phyloP scores from a whole-genome alignment of 2,113 vertebrate genomes.

The Coryphaenoides rupestris region DNA sequence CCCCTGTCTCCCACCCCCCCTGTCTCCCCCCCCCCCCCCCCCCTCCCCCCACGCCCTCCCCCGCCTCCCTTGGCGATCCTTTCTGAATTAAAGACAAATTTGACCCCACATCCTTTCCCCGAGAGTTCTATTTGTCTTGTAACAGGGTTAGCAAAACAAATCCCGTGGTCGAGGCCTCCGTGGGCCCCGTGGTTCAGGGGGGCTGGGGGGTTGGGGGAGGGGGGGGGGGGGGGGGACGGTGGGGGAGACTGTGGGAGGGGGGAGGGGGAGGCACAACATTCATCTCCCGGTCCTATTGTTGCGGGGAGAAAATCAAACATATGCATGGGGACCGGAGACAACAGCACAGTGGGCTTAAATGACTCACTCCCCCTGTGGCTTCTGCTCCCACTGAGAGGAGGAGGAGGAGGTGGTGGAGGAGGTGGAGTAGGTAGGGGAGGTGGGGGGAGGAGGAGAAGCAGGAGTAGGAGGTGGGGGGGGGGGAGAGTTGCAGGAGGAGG shows the following conservation, averaged over 20 bases:
- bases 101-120: constrained; percentile 43
- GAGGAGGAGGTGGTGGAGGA: constrained; percentile 35
- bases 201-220: background rate
- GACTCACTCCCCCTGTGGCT: constrained; percentile 33
- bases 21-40: too few relatives aligned
- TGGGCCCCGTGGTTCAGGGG: constrained; percentile 35
- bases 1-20: too few relatives aligned
- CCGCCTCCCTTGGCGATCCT: constrained; percentile 30
- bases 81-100: constrained; percentile 63
- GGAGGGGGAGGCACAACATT: constrained; percentile 18
- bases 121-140: constrained; percentile 58
- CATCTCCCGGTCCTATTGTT: constrained; percentile 54
- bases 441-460: too few relatives aligned
- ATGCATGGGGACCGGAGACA: constrained; percentile 34
- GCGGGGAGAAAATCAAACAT: constrained; percentile 40
- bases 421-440: constrained; percentile 27
- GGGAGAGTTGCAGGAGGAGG: too few relatives aligned
- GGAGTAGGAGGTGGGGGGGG: too few relatives aligned
- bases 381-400: constrained; percentile 31
- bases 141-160: constrained; percentile 65
- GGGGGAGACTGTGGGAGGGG: constrained; percentile 8
- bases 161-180: constrained; percentile 46
- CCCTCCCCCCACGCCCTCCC: too few relatives aligned
- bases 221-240: background rate
- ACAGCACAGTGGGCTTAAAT: constrained; percentile 36